A percentile compares a stretch with the other conserved stretches of the same genome.
Evolutionary conservation across 2,888 invertebrate genomes (phyloP).

Genomic region (Zygaena filipendulae): DNA sequence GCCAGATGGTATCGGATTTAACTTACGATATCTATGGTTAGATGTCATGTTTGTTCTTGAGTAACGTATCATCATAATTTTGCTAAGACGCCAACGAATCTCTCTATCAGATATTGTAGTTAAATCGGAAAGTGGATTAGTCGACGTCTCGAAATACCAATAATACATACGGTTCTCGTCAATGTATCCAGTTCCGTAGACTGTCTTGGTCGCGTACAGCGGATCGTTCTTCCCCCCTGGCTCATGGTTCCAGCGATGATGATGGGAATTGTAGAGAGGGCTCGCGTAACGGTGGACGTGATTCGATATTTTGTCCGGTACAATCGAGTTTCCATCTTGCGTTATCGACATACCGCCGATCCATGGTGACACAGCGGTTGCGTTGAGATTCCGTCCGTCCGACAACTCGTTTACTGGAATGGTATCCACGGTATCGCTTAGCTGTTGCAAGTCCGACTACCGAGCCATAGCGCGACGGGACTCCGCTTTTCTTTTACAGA

Average conservation of each 20-base stretch:
- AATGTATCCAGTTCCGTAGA: conserved; percentile 63
- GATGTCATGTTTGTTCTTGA: conserved; percentile 33
- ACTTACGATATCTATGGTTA: conserved; percentile 68
- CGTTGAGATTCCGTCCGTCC: conserved; percentile 58
- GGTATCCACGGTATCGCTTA: conserved; percentile 64
- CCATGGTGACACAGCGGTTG: conserved; percentile 54
- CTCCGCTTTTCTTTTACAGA: conserved; percentile 38
- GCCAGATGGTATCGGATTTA: conserved; percentile 30
- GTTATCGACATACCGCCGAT: conserved; percentile 67
- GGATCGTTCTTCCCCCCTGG: conserved; percentile 63
- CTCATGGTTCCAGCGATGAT: conserved; percentile 62
- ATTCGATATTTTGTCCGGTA: conserved; percentile 61
- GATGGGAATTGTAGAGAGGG: conserved; percentile 63
- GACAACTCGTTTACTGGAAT: conserved; percentile 68
- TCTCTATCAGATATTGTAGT: conserved; percentile 20
- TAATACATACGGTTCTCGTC: conserved; percentile 67
- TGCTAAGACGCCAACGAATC: conserved; percentile 39
- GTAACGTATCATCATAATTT: conserved; percentile 28
- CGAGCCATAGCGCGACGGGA: conserved; percentile 52
- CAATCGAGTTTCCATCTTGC: conserved; percentile 61
- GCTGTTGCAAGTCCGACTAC: conserved; percentile 44
- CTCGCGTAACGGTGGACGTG: conserved; percentile 63
- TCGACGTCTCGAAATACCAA: conserved; percentile 28
- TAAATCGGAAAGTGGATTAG: conserved; percentile 23
- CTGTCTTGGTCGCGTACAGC: conserved; percentile 66